Base-by-base conservation (phyloP, 1,140 invertebrate species). In the Bombus fervidus region DNA sequence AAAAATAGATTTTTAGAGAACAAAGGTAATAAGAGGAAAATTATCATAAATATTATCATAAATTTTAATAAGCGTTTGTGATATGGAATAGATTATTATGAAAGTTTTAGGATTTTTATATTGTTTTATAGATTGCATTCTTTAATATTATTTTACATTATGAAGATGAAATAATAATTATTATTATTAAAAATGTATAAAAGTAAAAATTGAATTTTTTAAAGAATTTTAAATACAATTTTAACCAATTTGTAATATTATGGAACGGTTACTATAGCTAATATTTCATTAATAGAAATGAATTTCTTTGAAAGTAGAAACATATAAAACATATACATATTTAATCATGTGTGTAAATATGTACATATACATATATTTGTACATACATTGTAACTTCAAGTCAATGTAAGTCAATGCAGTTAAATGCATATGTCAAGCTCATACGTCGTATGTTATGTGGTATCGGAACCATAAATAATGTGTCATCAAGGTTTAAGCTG, bases 1-100 rank as follows among this genome's bases (percentile, higher is more conserved):
- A 88, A 59, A 57, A 39, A 4, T 75, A 53, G 31, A 64, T 88
- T 34, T 57, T 34, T 64, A 71, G 53, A 68, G 43, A 37, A 75
- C 66, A 62, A 41, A 37, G 31, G 43, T 34, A 10, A 12, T 2
- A 37, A 64, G 62, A 57, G 6, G 75, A 53, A 53, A 53, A 53
- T 53, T 53, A 37, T 75, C 37, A 68, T 13, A 62, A n/a, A 28
- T 43, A 82, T 0, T 53, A 53, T 39, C 4, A 43, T 43, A 69
- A 71, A 69, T 76, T 12, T 71, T 75, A 12, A 78, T 25, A 10
- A 47, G 41, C 4, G 59, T 31, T 39, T 84, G 53, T 85, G 34
- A 74, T 81, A 53, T 15, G 34, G 57, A 22, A 3, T 22, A 47
- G 15, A 13, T 71, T 57, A 76, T 86, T 62, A 47, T 57, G 31